phyloP scores from a whole-genome alignment of 1,140 invertebrate species.

The Drosophila pseudoananassae region DNA sequence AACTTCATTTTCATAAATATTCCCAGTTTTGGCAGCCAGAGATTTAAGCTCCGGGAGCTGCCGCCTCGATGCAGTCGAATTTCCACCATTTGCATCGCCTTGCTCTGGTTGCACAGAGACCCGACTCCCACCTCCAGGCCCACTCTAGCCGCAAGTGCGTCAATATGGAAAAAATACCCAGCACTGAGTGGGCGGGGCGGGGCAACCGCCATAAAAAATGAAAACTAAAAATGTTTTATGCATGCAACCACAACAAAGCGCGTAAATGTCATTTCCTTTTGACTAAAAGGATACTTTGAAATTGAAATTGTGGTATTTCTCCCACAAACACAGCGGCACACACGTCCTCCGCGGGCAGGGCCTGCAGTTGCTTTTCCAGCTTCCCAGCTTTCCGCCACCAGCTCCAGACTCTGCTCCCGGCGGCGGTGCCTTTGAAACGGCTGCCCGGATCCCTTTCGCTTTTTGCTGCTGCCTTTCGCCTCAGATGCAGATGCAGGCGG shows the following conservation, averaged over 20 bases:
- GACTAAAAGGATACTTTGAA: slow-evolving; percentile 83
- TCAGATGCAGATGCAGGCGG: slow-evolving; percentile 6
- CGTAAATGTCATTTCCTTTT: slow-evolving; percentile 82
- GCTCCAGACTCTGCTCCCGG: not conserved
- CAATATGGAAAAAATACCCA: slow-evolving; percentile 10
- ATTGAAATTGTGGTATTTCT: slow-evolving; percentile 80
- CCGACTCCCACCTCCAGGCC: not conserved
- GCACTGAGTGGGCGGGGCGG: slow-evolving; percentile 5
- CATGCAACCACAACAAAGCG: slow-evolving; percentile 82
- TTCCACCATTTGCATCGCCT: slow-evolving; percentile 7
- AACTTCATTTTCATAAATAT: slow-evolving; percentile 57
- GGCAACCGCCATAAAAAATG: slow-evolving; percentile 51
- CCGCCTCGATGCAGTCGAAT: slow-evolving; percentile 1
- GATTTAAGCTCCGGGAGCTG: slow-evolving; percentile 47
- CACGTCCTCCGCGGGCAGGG: slow-evolving; percentile 11
- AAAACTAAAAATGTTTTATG: slow-evolving; percentile 81
- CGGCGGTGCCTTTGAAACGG: slow-evolving; percentile 32
- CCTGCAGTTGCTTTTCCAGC: not conserved
- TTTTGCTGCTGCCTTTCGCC: slow-evolving; percentile 5
- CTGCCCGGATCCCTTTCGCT: slow-evolving; percentile 18
- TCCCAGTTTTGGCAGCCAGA: slow-evolving; percentile 33
- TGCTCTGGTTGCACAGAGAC: slow-evolving; percentile 10
- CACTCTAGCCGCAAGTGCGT: slow-evolving; percentile 9
- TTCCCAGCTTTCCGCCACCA: not conserved
- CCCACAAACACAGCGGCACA: slow-evolving; percentile 29